phyloP scores from a whole-genome alignment of 37 sponge, comb jelly and placozoan species.

The Diacarnus erythraeanus region DNA sequence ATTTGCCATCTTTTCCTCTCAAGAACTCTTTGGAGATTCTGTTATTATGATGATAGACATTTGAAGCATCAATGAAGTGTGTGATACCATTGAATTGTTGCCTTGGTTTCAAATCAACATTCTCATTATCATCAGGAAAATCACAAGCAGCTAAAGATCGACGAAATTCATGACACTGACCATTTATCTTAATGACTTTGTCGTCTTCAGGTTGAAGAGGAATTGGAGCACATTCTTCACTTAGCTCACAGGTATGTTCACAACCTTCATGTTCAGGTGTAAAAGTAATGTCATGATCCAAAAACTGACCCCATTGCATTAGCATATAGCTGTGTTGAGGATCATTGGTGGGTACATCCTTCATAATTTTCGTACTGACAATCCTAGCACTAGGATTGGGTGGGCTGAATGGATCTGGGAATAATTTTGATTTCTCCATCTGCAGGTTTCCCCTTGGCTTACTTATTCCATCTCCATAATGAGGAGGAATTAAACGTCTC shows the following conservation, averaged over 20 bases:
- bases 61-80: conserved; percentile 77
- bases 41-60: conserved; percentile 66
- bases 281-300: conserved; percentile 85
- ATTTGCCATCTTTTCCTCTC: conserved; percentile 9
- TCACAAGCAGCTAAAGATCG: conserved; percentile 5
- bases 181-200: conserved; percentile 8
- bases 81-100: conserved; percentile 82
- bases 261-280: conserved; percentile 20
- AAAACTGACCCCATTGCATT: conserved; percentile 94
- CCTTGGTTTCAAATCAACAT: conserved; percentile 21
- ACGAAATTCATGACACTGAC: conserved; percentile 46
- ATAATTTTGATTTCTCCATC: neutral
- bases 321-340: conserved; percentile 68
- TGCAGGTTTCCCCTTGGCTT: conserved; percentile 66
- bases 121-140: neutral
- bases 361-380: conserved; percentile 35
- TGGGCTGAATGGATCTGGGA: conserved; percentile 35
- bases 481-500: conserved; percentile 57
- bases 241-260: conserved; percentile 9
- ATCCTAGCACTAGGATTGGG: conserved; percentile 77
- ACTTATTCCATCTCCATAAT: conserved; percentile 77
- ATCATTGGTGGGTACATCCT: conserved; percentile 39
- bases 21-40: neutral
- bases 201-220: conserved; percentile 35
- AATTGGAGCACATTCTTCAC: conserved; percentile 51